A percentile compares a stretch with the other conserved stretches of the same genome.
Conservation (phyloP, 2,888 invertebrate genomes). For the Rhorus exstirpatorius region DNA sequence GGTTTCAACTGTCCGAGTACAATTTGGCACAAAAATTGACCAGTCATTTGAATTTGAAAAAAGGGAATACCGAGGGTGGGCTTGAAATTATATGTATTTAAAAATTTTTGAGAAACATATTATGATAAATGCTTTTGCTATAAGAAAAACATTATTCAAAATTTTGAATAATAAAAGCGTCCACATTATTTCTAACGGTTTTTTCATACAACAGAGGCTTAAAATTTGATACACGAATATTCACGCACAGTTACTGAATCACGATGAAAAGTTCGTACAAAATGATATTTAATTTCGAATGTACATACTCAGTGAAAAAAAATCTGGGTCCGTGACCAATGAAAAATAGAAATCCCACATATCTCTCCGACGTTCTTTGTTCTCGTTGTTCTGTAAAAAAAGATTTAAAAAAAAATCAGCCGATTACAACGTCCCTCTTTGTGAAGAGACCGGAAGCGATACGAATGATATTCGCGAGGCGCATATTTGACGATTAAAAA, state of each 20-base stretch:
- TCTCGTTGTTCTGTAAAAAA: slow-evolving; percentile 58
- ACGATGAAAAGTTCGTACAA: neutral
- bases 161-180: too few species aligned
- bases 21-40: too few species aligned
- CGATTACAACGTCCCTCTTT: slow-evolving; percentile 23
- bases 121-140: too few species aligned
- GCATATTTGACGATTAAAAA: slow-evolving; percentile 52
- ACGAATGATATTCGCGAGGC: slow-evolving; percentile 16
- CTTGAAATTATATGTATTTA: too few species aligned
- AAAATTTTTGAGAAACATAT: too few species aligned
- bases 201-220: too few species aligned
- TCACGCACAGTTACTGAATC: neutral
- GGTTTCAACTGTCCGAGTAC: too few species aligned
- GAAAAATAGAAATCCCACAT: slow-evolving; percentile 63
- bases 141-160: too few species aligned
- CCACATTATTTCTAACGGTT: too few species aligned
- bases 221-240: neutral
- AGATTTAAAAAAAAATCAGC: slow-evolving; percentile 11
- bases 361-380: slow-evolving; percentile 77
- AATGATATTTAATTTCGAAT: neutral
- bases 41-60: too few species aligned
- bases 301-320: neutral
- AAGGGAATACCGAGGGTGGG: too few species aligned
- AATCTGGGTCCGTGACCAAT: neutral
- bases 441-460: slow-evolving; percentile 11